Conservation (phyloP, 2,113 vertebrate species). For the Notarius quadriscutis region DNA sequence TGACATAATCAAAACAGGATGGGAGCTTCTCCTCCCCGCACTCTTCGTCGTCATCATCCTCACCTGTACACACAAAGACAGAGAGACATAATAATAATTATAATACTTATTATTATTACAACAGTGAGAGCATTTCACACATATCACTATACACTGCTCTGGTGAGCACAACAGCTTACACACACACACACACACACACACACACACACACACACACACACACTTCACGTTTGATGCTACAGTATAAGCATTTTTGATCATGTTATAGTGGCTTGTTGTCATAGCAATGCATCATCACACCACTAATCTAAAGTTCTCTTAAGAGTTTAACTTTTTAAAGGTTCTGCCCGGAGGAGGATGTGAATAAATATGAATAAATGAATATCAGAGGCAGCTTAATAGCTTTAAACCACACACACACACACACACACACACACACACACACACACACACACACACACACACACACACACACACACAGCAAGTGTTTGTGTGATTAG, state of each 20-base stretch:
- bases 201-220: not conserved
- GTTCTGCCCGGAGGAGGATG: not conserved
- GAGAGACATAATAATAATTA: not conserved
- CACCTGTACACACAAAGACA: constrained; percentile 60
- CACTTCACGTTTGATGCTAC: not conserved
- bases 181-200: constrained; percentile 4
- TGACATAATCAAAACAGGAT: constrained; percentile 99
- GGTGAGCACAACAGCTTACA: not conserved
- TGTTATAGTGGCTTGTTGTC: not conserved
- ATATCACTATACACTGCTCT: not conserved
- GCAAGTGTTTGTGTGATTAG: not conserved
- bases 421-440: not conserved
- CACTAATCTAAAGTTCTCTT: not conserved
- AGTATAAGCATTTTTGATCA: not conserved
- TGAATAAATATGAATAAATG: constrained; percentile 12
- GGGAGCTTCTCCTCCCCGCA: constrained; percentile 98
- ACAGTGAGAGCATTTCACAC: not conserved
- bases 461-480: constrained; percentile 16
- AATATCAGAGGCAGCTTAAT: not conserved
- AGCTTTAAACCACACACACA: not conserved
- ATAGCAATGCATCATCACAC: not conserved
- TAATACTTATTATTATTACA: not conserved
- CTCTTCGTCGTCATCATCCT: constrained; percentile 94
- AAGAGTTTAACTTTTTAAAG: constrained; percentile 5
- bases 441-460: not conserved